Evolutionary conservation across 2,888 invertebrate genomes (phyloP), one percentile per base, ranked within the genome.

Genomic region (Eupithecia subfuscata): DNA sequence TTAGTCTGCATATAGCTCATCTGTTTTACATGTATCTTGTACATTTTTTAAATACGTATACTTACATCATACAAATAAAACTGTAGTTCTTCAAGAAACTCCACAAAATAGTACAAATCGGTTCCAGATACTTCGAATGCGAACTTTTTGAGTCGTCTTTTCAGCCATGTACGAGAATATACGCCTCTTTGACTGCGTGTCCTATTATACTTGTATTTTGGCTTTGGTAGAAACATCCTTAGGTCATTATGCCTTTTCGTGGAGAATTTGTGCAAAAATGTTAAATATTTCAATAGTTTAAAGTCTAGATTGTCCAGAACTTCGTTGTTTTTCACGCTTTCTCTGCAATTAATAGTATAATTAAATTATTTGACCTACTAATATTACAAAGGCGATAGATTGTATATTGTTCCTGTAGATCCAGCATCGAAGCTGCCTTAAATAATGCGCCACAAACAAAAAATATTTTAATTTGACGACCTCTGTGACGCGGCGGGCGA

Each of bases 61-160:
- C 91, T 90, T 83, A 92, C 93, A 76, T 89, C 87, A 78, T 82
- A 82, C 64, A 93, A 82, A 52, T 79, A 76, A n/a, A 74, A 72
- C 43, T 83, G 82, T 1, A 90, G n/a, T 68, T 85, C 79, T 3
- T 78, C 40, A 9, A 91, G 40, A 70, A 89, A 88, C 0, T 60
- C 25, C 5, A 82, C 74, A 1, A 90, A 82, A 0, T 82, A 77
- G 0, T 76, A 45, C 4, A 88, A 22, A 8, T 80, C 79, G 7
- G 9, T 14, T 11, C 22, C 68, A 22, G 68, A 22, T 8, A 68
- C 68, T 37, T 67, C 68, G 16, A 68, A 68, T n/a, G 65, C 40
- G 5, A 67, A 67, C n/a, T 67, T 67, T 37, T 67, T 37, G 18
- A 67, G 16, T 1, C 65, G 34, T 40, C 65, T 67, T 22, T 40